A percentile compares a stretch with the other conserved stretches of the same genome.
phyloP scores from a whole-genome alignment of 2,888 invertebrate genomes.

The Hirtodrosophila cameraria region DNA sequence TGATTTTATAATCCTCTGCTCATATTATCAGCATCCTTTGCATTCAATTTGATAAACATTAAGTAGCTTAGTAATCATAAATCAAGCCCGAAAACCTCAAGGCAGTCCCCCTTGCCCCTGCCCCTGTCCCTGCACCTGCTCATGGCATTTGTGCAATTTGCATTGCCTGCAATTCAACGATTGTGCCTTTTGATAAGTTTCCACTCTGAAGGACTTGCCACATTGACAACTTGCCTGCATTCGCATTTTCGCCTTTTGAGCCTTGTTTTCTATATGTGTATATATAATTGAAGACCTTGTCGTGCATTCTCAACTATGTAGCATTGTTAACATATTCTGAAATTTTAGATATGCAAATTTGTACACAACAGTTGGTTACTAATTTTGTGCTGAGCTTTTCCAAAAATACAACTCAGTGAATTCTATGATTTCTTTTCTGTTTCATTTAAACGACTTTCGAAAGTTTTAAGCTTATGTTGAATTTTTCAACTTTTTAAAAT shows the following conservation, averaged over 20 bases:
- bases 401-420: too few relatives aligned
- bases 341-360: constrained; percentile 11
- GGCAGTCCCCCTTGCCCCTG: too few relatives aligned
- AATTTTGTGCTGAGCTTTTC: neutral
- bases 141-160: constrained; percentile 31
- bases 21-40: constrained; percentile 7
- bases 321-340: neutral
- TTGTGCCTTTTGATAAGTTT: constrained; percentile 6
- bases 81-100: constrained; percentile 48
- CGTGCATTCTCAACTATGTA: neutral
- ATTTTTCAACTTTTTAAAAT: too few relatives aligned
- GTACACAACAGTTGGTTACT: neutral
- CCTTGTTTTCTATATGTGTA: neutral
- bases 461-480: too few relatives aligned
- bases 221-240: constrained; percentile 26
- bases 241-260: constrained; percentile 6
- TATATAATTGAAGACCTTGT: constrained; percentile 25
- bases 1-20: constrained; percentile 4
- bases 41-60: constrained; percentile 61
- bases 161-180: constrained; percentile 27
- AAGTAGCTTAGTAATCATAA: constrained; percentile 65
- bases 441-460: neutral
- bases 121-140: neutral
- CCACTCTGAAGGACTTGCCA: constrained; percentile 4
- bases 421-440: neutral